phyloP scores from a whole-genome alignment of 2,113 vertebrate genomes.

The Phylloscopus trochiloides region DNA sequence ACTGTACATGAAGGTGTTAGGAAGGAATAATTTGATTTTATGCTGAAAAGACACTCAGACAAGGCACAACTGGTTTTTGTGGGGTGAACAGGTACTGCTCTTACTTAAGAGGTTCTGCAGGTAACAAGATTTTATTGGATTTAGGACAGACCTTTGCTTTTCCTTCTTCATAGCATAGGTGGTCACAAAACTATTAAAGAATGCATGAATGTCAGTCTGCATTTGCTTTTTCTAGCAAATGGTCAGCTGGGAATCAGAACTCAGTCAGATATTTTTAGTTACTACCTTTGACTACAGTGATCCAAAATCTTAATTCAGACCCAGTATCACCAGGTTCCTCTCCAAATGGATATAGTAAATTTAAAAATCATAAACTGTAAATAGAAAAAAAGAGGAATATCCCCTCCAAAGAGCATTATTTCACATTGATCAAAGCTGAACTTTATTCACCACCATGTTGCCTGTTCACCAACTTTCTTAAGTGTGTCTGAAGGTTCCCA shows the following conservation, averaged over 20 bases:
- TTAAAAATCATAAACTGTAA: neutral
- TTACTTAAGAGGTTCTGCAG: neutral
- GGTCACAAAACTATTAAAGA: neutral
- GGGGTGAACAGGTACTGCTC: fast-evolving
- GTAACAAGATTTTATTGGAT: neutral
- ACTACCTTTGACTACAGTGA: neutral
- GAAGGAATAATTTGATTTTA: neutral
- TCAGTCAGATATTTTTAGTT: neutral
- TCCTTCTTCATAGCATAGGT: neutral
- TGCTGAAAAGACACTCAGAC: neutral
- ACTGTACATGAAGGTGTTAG: neutral
- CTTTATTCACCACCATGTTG: neutral
- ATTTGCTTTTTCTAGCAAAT: neutral
- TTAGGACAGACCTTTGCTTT: neutral
- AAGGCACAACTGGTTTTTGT: neutral
- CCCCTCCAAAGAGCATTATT: neutral
- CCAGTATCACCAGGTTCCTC: neutral
- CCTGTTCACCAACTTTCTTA: neutral
- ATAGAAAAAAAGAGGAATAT: neutral
- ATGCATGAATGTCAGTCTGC: neutral
- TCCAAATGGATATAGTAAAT: neutral
- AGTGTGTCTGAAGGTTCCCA: neutral
- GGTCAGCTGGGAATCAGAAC: neutral
- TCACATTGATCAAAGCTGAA: neutral
- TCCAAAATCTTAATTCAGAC: neutral